phyloP scores from a whole-genome alignment of 2,113 vertebrate species.

The Ardeotis arabs region DNA sequence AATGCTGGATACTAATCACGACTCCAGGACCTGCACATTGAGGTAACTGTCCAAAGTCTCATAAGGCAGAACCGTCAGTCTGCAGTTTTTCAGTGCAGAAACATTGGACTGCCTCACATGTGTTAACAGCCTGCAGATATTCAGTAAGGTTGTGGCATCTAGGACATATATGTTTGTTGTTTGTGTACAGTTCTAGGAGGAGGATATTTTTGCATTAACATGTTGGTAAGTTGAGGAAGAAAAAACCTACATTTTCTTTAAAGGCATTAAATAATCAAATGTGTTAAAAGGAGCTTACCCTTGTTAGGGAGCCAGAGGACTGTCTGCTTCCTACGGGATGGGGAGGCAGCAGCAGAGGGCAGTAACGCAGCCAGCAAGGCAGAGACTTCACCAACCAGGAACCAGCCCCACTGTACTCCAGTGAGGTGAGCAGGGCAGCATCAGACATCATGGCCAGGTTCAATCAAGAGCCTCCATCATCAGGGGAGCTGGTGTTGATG shows the following conservation, averaged over 20 bases:
- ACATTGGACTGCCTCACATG: neutral
- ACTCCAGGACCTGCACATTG: neutral
- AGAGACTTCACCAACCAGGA: neutral
- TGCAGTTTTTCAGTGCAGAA: neutral
- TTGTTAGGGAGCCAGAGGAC: neutral
- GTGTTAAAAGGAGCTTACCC: neutral
- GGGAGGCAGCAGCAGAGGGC: fast-evolving
- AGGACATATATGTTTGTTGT: fast-evolving
- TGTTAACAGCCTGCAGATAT: neutral
- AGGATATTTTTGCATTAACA: neutral
- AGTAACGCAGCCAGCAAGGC: neutral
- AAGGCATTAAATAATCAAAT: neutral
- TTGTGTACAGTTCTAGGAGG: neutral
- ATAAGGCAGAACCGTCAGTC: neutral
- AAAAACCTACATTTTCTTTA: neutral
- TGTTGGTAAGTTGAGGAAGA: neutral
- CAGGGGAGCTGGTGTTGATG: neutral
- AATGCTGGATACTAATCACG: neutral
- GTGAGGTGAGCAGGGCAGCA: neutral
- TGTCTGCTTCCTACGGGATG: neutral
- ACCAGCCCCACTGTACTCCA: neutral
- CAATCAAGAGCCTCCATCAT: neutral
- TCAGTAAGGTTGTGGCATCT: neutral
- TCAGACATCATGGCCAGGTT: neutral
- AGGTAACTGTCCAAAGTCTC: neutral